Evolutionary conservation across 2,888 invertebrate species (phyloP).

Genomic region (Drosophila leonis): DNA sequence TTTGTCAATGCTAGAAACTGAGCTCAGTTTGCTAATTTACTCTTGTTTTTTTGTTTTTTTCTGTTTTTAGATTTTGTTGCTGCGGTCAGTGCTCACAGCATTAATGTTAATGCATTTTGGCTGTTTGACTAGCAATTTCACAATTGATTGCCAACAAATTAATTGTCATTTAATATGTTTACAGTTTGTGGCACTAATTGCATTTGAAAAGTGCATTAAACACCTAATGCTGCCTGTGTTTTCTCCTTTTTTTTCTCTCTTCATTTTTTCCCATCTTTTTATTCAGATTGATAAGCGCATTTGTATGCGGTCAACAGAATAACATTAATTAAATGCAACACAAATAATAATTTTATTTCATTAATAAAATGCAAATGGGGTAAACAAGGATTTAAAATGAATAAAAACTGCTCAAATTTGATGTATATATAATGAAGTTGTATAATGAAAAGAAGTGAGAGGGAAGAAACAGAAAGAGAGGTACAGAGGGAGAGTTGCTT

Average conservation of each 20-base stretch:
- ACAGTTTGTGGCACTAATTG: conserved; percentile 60
- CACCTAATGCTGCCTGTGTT: conserved; percentile 35
- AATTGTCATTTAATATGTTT: conserved; percentile 73
- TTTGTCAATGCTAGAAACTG: neutral
- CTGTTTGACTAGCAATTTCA: conserved; percentile 71
- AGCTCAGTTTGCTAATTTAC: conserved; percentile 21
- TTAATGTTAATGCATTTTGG: conserved; percentile 74
- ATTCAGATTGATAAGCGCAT: conserved; percentile 56
- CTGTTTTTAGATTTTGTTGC: conserved; percentile 7
- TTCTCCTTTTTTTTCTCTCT: neutral
- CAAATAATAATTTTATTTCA: conserved; percentile 21
- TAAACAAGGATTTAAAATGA: neutral
- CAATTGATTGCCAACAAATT: conserved; percentile 70
- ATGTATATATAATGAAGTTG: neutral
- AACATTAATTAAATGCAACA: conserved; percentile 38
- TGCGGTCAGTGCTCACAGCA: conserved; percentile 43
- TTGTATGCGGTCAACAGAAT: conserved; percentile 23
- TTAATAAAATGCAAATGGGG: conserved; percentile 3
- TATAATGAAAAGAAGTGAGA: neutral
- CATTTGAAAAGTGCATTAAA: conserved; percentile 74
- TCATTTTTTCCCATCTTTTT: neutral
- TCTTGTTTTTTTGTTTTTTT: neutral
- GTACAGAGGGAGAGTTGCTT: neutral
- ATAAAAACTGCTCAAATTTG: neutral
- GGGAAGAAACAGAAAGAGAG: neutral